Evolutionary conservation across 2,888 invertebrate genomes (phyloP).

Genomic region (Andrena bucephala): DNA sequence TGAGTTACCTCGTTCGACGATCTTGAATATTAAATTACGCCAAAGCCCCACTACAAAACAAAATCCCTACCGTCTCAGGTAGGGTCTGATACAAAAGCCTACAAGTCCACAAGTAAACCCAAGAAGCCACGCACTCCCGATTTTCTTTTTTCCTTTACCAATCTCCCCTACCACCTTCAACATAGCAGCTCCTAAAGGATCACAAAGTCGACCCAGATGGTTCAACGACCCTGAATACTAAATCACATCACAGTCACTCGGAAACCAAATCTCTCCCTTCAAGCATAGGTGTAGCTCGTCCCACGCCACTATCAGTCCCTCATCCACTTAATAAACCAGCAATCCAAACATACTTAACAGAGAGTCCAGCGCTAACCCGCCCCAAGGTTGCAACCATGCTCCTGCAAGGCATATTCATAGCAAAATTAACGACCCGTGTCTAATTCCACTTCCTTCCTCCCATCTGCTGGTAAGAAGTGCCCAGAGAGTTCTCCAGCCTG

Average conservation of each 20-base stretch:
- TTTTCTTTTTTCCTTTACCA: no score
- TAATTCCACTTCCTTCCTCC: constrained; percentile 66
- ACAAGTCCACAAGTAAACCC: no score
- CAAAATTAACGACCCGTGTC: constrained; percentile 80
- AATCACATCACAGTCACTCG: not conserved
- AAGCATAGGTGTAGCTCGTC: not conserved
- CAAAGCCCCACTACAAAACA: not conserved
- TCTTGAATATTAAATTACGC: not conserved
- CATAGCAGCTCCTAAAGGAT: no score
- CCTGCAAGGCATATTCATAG: constrained; percentile 77
- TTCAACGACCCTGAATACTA: not conserved
- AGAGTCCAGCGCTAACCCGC: constrained; percentile 8
- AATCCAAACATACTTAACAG: constrained; percentile 32
- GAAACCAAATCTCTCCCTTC: not conserved
- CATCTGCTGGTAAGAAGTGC: constrained; percentile 51
- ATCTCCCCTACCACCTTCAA: no score
- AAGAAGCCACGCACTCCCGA: no score
- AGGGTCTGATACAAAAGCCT: no score
- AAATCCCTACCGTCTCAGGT: no score
- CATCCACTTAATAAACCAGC: constrained; percentile 15
- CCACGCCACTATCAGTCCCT: constrained; percentile 12
- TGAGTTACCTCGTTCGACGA: not conserved
- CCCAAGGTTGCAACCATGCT: constrained; percentile 27
- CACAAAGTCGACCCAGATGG: not conserved
- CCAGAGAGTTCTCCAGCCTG: constrained; percentile 63